Evolutionary conservation across 1,140 invertebrate species (phyloP).

Genomic region (Calephelis nemesis): DNA sequence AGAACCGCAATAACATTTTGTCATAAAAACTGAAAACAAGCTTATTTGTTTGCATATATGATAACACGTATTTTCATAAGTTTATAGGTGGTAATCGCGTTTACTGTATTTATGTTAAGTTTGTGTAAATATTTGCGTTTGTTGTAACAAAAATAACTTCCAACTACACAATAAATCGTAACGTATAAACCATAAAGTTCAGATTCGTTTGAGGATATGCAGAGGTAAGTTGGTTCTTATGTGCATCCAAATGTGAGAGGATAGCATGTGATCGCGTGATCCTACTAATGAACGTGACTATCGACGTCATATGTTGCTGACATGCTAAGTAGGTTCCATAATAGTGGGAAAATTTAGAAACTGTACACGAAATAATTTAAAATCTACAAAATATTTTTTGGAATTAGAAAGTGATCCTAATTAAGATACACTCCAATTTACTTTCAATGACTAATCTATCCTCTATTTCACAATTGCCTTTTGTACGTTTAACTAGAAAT

Average conservation of each 20-base stretch:
- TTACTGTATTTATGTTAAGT: neutral
- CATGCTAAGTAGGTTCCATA: constrained; percentile 40
- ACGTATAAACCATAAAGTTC: constrained; percentile 12
- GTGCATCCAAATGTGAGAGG: constrained; percentile 50
- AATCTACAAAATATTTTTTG: neutral
- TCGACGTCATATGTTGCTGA: constrained; percentile 61
- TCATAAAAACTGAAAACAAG: constrained; percentile 1
- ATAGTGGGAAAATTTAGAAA: constrained; percentile 50
- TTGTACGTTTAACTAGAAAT: too few relatives aligned
- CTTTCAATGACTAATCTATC: too few relatives aligned
- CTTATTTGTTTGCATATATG: neutral
- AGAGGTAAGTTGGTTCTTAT: constrained; percentile 25
- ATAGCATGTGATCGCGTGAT: constrained; percentile 62
- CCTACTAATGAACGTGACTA: constrained; percentile 56
- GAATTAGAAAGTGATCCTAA: too few relatives aligned
- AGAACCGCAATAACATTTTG: neutral
- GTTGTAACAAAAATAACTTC: too few relatives aligned
- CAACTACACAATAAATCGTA: too few relatives aligned
- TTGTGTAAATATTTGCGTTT: neutral
- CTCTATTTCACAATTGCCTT: too few relatives aligned
- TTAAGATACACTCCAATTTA: too few relatives aligned
- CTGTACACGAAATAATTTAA: constrained; percentile 17
- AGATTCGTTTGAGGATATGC: constrained; percentile 26
- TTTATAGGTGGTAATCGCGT: neutral
- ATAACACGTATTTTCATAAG: neutral